Conservation (phyloP, 2,797 vertebrate genomes). For the Acropternis orthonyx region DNA sequence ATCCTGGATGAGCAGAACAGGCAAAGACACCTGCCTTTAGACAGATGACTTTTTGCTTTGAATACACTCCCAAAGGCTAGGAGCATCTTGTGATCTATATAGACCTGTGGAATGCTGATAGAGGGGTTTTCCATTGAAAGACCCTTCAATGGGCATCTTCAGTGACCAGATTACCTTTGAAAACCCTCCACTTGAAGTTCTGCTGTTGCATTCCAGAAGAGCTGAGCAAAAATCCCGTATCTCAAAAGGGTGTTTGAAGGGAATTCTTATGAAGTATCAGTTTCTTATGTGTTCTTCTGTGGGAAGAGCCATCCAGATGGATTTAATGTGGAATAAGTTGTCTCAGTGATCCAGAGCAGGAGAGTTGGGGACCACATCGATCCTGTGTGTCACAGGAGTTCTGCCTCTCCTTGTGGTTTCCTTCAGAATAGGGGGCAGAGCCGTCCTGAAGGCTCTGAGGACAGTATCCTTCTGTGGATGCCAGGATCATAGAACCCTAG, state of each 20-base stretch:
- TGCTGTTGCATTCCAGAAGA: not conserved
- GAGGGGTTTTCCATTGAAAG: not conserved
- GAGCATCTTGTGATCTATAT: not conserved
- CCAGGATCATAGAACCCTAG: not conserved
- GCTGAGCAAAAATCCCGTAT: rapidly evolving
- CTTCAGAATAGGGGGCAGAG: not conserved
- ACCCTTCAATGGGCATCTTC: not conserved
- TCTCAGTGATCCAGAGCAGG: not conserved
- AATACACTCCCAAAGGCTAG: not conserved
- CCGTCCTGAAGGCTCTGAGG: not conserved
- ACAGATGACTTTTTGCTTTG: not conserved
- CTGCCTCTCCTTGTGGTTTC: not conserved
- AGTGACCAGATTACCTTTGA: not conserved
- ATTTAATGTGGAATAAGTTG: not conserved
- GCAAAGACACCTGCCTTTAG: not conserved
- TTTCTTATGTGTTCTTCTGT: not conserved
- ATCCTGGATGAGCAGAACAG: not conserved
- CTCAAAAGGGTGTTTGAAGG: not conserved
- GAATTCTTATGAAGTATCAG: not conserved
- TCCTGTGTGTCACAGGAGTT: not conserved
- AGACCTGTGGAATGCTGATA: not conserved
- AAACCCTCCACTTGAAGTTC: not conserved
- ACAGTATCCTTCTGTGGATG: not conserved
- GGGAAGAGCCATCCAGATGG: not conserved
- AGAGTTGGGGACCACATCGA: not conserved